These are phyloP conservation scores for Montifringilla adamsi DNA, from an alignment of 2,113 vertebrate genomes.

Conservation along the genomic window DNA sequence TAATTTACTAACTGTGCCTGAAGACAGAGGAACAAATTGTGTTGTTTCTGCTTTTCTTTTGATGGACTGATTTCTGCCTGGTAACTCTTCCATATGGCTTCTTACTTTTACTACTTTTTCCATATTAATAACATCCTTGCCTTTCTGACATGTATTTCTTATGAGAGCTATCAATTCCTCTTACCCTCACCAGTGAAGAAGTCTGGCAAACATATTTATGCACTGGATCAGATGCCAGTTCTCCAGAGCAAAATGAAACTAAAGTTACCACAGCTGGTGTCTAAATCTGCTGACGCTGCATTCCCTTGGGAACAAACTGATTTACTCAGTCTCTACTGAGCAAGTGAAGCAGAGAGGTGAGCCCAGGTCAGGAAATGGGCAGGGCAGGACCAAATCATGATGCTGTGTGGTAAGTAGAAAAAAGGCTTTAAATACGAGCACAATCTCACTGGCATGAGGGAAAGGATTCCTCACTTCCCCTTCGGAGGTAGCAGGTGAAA, in stretches of 20 bases:
- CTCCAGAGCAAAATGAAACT: constrained; percentile 9
- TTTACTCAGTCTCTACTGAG: not conserved
- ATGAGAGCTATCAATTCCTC: constrained; percentile 22
- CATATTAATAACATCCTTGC: constrained; percentile 4
- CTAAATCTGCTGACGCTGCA: not conserved
- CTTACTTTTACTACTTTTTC: not conserved
- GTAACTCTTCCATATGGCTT: not conserved
- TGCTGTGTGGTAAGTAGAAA: not conserved
- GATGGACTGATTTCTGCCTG: not conserved
- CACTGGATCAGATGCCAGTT: not conserved
- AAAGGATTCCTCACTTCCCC: not conserved
- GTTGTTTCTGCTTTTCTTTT: not conserved
- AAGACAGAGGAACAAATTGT: not conserved
- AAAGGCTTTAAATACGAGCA: not conserved
- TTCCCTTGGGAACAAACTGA: not conserved
- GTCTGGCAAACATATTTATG: not conserved
- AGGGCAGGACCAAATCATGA: not conserved
- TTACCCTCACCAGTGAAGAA: not conserved
- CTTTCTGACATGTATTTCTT: constrained; percentile 19
- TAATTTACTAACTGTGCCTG: not conserved
- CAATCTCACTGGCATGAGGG: accelerated
- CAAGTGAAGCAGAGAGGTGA: not conserved
- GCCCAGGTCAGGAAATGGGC: not conserved
- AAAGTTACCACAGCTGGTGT: not conserved
- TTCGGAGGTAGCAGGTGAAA: not conserved